Evolutionary conservation across 2,113 vertebrate species (phyloP).

Genomic region (Urocolius indicus): DNA sequence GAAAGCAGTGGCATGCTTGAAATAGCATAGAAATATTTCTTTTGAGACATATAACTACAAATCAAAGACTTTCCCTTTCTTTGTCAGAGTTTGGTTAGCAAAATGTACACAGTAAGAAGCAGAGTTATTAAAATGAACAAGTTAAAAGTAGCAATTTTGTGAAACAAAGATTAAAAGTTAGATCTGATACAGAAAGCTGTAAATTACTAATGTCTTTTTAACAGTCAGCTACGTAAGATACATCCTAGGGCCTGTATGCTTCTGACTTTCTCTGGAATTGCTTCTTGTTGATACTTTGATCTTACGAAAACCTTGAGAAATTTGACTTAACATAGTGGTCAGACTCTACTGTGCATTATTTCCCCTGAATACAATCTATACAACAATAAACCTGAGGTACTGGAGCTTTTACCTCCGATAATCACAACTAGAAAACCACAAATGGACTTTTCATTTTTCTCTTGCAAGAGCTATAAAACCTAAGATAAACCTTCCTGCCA

Average conservation of each 20-base stretch:
- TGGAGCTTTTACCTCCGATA: not conserved
- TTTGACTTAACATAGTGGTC: not conserved
- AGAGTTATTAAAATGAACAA: not conserved
- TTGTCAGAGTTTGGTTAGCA: not conserved
- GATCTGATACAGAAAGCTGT: not conserved
- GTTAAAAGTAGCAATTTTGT: not conserved
- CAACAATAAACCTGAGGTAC: not conserved
- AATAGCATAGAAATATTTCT: not conserved
- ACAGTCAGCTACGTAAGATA: not conserved
- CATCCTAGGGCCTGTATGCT: not conserved
- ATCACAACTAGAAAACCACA: conserved; percentile 42
- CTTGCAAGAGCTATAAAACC: conserved; percentile 22
- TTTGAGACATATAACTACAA: not conserved
- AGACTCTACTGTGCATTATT: not conserved
- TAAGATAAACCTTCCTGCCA: conserved; percentile 17
- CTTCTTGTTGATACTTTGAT: not conserved
- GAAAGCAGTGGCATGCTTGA: not conserved
- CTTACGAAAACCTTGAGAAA: not conserved
- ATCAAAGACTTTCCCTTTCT: not conserved
- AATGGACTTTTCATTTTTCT: conserved; percentile 49
- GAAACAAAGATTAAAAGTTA: not conserved
- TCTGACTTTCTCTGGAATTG: not conserved
- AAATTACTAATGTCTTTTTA: not conserved
- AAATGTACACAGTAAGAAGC: not conserved
- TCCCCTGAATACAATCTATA: not conserved